Conservation (phyloP, 2,888 invertebrate genomes). For the Rambutsinella grinnellia region DNA sequence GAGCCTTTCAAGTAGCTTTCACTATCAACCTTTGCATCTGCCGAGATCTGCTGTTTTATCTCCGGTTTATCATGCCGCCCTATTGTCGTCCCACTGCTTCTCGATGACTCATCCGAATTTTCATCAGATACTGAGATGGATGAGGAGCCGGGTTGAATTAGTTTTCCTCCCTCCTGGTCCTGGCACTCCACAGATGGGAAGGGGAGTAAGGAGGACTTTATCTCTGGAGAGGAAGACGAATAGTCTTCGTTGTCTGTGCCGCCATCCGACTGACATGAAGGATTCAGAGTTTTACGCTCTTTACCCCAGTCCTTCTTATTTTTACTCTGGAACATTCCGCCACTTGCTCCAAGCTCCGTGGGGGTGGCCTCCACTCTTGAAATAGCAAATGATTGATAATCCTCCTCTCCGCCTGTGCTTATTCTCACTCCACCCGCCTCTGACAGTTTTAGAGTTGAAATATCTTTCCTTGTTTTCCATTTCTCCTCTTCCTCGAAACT, state of each 20-base stretch:
- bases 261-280: slow-evolving; percentile 55
- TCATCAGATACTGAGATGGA: slow-evolving; percentile 51
- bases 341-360: slow-evolving; percentile 26
- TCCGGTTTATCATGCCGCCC: slow-evolving; percentile 55
- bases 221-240: slow-evolving; percentile 56
- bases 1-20: slow-evolving; percentile 31
- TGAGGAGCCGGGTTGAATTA: slow-evolving; percentile 42
- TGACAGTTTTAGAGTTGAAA: slow-evolving; percentile 48
- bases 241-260: slow-evolving; percentile 51
- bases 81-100: slow-evolving; percentile 58
- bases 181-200: slow-evolving; percentile 34
- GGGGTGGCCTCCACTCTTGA: slow-evolving; percentile 24
- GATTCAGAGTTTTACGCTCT: slow-evolving; percentile 49
- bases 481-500: slow-evolving; percentile 46
- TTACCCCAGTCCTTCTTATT: slow-evolving; percentile 8
- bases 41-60: slow-evolving; percentile 37
- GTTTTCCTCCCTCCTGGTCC: slow-evolving; percentile 48
- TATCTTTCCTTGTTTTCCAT: slow-evolving; percentile 7
- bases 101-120: slow-evolving; percentile 62
- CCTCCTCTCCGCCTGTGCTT: slow-evolving; percentile 27
- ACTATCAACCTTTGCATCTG: slow-evolving; percentile 16
- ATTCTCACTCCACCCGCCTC: slow-evolving; percentile 13
- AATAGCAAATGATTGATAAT: slow-evolving; percentile 48
- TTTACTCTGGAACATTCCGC: slow-evolving; percentile 34
- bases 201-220: slow-evolving; percentile 40